These are phyloP conservation scores for Orchesella flavescens DNA, from an alignment of 2,888 invertebrate genomes.

Conservation along the genomic window DNA sequence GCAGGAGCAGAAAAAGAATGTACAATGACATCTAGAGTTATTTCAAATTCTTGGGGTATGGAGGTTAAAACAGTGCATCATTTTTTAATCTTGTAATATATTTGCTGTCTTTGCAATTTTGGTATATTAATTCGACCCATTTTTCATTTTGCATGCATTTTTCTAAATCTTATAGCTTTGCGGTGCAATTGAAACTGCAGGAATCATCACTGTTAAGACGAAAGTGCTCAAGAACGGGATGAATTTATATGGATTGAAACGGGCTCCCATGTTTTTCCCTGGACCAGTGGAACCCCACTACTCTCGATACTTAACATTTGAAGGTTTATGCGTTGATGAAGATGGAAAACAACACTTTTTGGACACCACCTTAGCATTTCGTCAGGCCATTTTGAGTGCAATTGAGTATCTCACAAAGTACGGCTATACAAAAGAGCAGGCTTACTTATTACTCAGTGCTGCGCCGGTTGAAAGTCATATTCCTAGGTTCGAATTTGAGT, in stretches of 20 bases:
- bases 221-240: conserved; percentile 66
- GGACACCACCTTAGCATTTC: conserved; percentile 59
- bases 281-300: conserved; percentile 64
- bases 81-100: no score
- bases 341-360: conserved; percentile 65
- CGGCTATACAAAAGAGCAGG: conserved; percentile 66
- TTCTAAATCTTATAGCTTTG: conserved; percentile 55
- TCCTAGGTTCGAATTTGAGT: no score
- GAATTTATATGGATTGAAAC: conserved; percentile 48
- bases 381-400: conserved; percentile 62
- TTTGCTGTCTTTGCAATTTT: no score
- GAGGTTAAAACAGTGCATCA: no score
- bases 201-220: conserved; percentile 56
- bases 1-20: no score
- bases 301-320: conserved; percentile 62
- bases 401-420: conserved; percentile 66
- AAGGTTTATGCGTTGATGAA: conserved; percentile 65
- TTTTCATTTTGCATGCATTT: no score
- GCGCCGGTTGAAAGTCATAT: conserved; percentile 62
- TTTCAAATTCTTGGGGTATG: no score
- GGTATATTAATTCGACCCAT: no score
- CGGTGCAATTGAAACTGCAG: conserved; percentile 68
- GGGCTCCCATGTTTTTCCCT: conserved; percentile 65
- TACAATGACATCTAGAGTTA: no score
- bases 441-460: conserved; percentile 44